phyloP scores from a whole-genome alignment of 2,888 invertebrate genomes.

The Lycaena phlaeas region DNA sequence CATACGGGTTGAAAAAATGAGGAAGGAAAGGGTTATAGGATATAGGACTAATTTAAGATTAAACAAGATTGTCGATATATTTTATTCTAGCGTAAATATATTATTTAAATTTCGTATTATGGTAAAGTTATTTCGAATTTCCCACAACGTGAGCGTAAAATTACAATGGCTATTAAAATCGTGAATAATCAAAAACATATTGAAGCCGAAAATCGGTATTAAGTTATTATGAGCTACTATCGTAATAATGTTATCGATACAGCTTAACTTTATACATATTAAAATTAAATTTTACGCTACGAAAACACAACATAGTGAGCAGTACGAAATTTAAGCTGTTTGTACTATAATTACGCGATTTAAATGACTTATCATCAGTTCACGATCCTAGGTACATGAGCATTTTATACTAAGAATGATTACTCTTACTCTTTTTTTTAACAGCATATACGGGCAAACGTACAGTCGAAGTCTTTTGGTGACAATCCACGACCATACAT shows the following conservation, averaged over 20 bases:
- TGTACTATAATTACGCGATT: background rate
- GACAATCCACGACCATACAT: no score
- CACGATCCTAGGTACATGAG: no score
- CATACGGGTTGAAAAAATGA: no score
- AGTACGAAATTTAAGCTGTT: background rate
- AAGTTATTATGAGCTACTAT: slow-evolving; percentile 5
- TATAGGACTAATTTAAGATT: no score
- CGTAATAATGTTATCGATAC: slow-evolving; percentile 4
- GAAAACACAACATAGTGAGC: background rate
- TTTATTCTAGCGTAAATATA: background rate
- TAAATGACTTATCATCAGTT: no score
- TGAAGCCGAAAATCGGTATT: slow-evolving; percentile 8
- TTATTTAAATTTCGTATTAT: slow-evolving; percentile 3
- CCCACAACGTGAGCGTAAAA: slow-evolving; percentile 1
- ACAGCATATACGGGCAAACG: no score
- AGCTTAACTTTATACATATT: slow-evolving; percentile 1
- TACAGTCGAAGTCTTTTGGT: no score
- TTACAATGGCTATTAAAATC: slow-evolving; percentile 8
- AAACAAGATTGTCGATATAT: no score
- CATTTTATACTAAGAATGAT: no score
- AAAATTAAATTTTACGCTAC: slow-evolving; percentile 6
- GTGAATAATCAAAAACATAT: slow-evolving; percentile 8
- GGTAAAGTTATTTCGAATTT: background rate
- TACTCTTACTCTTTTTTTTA: no score
- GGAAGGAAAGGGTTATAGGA: no score